Conservation (phyloP, 1,140 invertebrate species). For the Watersipora subatra region DNA sequence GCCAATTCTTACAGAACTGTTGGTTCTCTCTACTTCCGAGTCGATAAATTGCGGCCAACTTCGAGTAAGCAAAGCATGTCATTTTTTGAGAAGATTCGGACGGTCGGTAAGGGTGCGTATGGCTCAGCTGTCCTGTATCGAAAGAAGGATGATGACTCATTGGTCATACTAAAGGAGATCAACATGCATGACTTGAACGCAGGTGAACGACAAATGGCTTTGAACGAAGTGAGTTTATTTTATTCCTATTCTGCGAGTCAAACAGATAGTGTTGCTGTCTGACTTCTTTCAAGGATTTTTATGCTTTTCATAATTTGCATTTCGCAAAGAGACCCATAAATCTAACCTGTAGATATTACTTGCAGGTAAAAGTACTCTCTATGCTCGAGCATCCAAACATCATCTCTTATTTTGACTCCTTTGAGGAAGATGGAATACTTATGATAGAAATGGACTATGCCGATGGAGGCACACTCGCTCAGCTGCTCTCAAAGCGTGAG, state of each 20-base stretch:
- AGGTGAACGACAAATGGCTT: slow-evolving; percentile 53
- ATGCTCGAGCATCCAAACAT: slow-evolving; percentile 62
- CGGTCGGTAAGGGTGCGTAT: slow-evolving; percentile 57
- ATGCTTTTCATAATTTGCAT: no score
- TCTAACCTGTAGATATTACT: no score
- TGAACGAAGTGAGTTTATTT: slow-evolving; percentile 52
- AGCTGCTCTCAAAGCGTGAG: slow-evolving; percentile 48
- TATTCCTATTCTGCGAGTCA: no score
- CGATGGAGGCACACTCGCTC: slow-evolving; percentile 56
- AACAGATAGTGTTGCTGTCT: no score
- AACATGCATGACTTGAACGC: slow-evolving; percentile 57
- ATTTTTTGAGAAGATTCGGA: slow-evolving; percentile 50
- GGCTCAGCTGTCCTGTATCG: slow-evolving; percentile 59
- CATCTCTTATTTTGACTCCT: slow-evolving; percentile 59
- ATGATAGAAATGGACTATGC: slow-evolving; percentile 73
- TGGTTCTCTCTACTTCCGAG: slow-evolving; percentile 42
- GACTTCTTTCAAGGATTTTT: no score
- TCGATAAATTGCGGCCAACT: slow-evolving; percentile 35
- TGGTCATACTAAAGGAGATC: slow-evolving; percentile 64
- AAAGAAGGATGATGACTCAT: slow-evolving; percentile 49
- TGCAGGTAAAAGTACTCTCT: slow-evolving; percentile 49
- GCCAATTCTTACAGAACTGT: slow-evolving; percentile 17
- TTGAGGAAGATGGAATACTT: slow-evolving; percentile 56
- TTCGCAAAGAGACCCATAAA: no score
- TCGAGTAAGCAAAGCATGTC: slow-evolving; percentile 33